Conservation (phyloP, 2,888 invertebrate genomes). For the Ceraclea dissimilis region DNA sequence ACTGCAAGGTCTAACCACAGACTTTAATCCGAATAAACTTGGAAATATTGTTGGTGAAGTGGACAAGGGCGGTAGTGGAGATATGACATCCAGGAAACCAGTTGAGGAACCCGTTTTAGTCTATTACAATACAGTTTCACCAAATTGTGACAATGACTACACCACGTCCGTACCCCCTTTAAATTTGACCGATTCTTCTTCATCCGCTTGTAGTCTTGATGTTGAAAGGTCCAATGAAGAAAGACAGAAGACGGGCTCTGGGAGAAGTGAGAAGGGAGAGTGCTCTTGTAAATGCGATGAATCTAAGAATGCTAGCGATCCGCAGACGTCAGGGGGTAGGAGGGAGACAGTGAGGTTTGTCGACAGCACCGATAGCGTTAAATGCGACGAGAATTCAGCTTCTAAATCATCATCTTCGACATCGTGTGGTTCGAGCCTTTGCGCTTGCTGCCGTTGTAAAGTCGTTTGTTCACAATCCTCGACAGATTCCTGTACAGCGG, state of each 20-base stretch:
- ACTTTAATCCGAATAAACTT: neutral
- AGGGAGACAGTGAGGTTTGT: neutral
- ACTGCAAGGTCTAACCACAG: conserved; percentile 19
- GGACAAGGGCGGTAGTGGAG: neutral
- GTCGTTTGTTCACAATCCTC: neutral
- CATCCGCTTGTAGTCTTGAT: neutral
- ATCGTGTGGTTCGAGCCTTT: neutral
- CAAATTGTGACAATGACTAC: neutral
- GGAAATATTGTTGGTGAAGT: neutral
- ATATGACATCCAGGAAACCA: neutral
- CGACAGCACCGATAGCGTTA: neutral
- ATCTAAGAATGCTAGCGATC: neutral
- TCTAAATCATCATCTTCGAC: neutral
- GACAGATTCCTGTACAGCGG: neutral
- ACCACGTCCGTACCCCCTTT: neutral
- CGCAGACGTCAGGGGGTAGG: neutral
- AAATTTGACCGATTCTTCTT: neutral
- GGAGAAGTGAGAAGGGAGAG: neutral
- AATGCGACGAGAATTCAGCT: neutral
- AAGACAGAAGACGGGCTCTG: neutral
- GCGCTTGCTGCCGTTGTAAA: neutral
- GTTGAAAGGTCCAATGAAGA: neutral
- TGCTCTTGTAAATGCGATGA: neutral
- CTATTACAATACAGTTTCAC: neutral
- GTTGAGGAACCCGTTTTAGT: neutral